Percentiles rank a stretch among this genome's conserved stretches.
Evolutionary conservation across 2,888 invertebrate species (phyloP).

Genomic region (Tethea ocularis): DNA sequence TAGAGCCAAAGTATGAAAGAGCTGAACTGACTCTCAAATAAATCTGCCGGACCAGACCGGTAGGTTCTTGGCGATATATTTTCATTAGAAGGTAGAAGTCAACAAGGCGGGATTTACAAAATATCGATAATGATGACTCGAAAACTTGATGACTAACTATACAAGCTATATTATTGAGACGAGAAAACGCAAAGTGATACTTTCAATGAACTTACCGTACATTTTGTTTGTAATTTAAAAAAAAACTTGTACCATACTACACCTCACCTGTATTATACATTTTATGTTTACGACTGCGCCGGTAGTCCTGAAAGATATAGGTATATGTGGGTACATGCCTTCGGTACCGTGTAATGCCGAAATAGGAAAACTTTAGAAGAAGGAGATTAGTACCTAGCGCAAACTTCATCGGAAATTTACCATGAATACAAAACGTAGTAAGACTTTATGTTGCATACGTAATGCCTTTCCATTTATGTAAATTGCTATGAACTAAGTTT

Average conservation of each 20-base stretch:
- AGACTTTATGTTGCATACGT: neutral
- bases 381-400: slow-evolving; percentile 9
- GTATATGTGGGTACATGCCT: slow-evolving; percentile 9
- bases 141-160: no score
- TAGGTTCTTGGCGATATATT: no score
- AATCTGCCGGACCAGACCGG: no score
- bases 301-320: slow-evolving; percentile 17
- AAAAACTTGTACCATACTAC: neutral
- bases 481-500: neutral
- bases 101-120: no score
- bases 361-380: slow-evolving; percentile 13
- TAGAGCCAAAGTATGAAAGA: no score
- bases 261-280: slow-evolving; percentile 19
- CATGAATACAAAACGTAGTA: slow-evolving; percentile 10
- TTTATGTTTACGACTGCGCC: slow-evolving; percentile 22
- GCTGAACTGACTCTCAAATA: no score
- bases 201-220: no score
- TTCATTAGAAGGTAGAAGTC: no score
- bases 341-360: slow-evolving; percentile 6
- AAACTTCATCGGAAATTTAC: slow-evolving; percentile 2
- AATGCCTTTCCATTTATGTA: neutral
- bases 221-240: no score
- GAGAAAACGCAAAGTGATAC: no score
- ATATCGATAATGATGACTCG: no score
- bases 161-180: no score